These are phyloP conservation scores for Furcifer pardalis DNA, from an alignment of 2,797 vertebrate species.

Conservation along the genomic window DNA sequence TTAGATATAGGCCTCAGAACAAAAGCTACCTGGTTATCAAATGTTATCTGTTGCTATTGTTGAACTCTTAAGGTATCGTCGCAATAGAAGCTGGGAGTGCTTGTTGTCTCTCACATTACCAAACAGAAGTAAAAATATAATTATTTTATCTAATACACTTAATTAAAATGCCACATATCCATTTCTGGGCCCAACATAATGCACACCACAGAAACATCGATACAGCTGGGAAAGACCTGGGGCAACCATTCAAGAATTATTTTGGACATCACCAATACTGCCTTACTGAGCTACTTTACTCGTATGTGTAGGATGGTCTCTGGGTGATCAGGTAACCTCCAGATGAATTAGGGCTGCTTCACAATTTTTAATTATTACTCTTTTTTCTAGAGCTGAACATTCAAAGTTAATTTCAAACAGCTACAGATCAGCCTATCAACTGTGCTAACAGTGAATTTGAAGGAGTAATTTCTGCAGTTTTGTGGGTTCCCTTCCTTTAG, in stretches of 20 bases:
- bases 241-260: background rate
- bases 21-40: background rate
- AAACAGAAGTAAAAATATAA: background rate
- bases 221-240: background rate
- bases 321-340: background rate
- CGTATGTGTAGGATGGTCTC: background rate
- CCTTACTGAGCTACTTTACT: background rate
- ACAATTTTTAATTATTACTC: background rate
- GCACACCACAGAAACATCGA: background rate
- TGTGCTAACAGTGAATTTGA: background rate
- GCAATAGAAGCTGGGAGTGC: slow-evolving; percentile 20
- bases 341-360: background rate
- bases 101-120: slow-evolving; percentile 6
- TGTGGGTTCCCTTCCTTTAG: accelerated
- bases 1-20: slow-evolving; percentile 20
- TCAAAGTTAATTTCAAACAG: background rate
- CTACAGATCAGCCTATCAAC: background rate
- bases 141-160: background rate
- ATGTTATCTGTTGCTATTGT: slow-evolving; percentile 3
- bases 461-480: slow-evolving; percentile 11
- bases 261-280: slow-evolving; percentile 12
- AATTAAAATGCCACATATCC: slow-evolving; percentile 9
- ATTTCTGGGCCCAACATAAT: background rate
- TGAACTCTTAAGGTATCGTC: slow-evolving; percentile 10
- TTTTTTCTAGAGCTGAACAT: background rate